Evolutionary conservation across 2,113 vertebrate genomes (phyloP), one percentile per base, ranked within the genome.

Genomic region (Cricetomys ansorgei): DNA sequence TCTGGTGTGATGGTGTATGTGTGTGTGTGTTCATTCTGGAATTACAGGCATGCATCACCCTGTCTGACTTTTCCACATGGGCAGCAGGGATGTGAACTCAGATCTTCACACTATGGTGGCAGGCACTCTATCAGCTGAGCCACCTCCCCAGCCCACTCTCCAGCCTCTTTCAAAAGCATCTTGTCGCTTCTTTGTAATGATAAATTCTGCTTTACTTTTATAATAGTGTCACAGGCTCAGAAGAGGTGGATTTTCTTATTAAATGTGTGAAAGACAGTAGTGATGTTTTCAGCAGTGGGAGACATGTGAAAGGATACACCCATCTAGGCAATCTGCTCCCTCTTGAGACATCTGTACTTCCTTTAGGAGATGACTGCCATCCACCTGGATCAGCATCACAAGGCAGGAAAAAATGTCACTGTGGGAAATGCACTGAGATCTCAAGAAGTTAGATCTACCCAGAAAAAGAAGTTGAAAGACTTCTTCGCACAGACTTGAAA

Each of bases 131-230:
- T 45, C 27, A 62, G 8, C 15, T 6, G 43, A 64, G 23, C n/a
- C 13, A 2, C 40, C 4, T 19, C 40, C 3, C 40, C 40, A 21
- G 43, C 5, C 27, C 59, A 45, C 10, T 12, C 9, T 0, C 0
- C 12, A 1, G 12, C 2, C 10, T 31, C 2, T 19, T 72, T 13
- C 8, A 6, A 37, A 43, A 15, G 29, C 59, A 75, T 29, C 15
- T 31, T 57, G 76, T 27, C 15, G 27, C n/a, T 19, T 73, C 40
- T 73, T 67, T 72, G 23, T 37, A 62, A 5, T 3, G 21, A 23
- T 40, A 80, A 50, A 45, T 34, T 0, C 0, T 1, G 12, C 8
- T 69, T 21, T 69, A 13, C 72, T 72, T 87, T 72, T 43, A 72
- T 7, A 55, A 31, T 2, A 37, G 34, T 13, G 10, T 59, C 16